Base-by-base conservation (phyloP, 2,113 vertebrate species). In the Protobothrops mucrosquamatus region DNA sequence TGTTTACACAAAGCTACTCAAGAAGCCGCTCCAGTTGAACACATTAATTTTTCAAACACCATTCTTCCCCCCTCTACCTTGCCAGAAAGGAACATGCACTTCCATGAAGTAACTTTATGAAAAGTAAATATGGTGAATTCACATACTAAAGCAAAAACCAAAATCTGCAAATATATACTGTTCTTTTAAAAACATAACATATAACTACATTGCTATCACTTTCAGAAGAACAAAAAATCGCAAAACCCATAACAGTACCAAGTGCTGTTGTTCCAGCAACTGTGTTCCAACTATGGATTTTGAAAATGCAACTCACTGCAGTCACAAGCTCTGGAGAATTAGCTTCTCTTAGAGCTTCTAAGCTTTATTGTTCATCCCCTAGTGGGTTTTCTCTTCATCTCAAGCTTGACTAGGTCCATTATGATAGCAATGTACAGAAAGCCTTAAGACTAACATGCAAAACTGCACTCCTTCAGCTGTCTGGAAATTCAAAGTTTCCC, bases 31-130 rank as follows among this genome's bases (percentile, higher is more conserved):
- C 52, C 46, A 88, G 29, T 12, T 87, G 56, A 88, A 94, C 94
- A 94, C 87, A 61, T 95, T 91, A 96, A 61, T 94, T 85, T 93
- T 96, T 94, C 85, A 94, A 93, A 95, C 94, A 88, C 24, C 54
- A 88, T 39, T 34, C n/a, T 34, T 15, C 64, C 64, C 29, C 29
- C 4, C 29, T 15, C 61, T 12, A n/a, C 12, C 64, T n/a, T 34
- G 29, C 34, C 34, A 14, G n/a, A 94, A 88, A 89, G 90, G 92
- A 92, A 20, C 85, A 92, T 94, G 91, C 88, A 54, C 56, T 89
- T 92, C 93, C 48, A 46, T n/a, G 85, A 54, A 90, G 94, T 93
- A 96, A 91, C 55, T 95, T 97, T 94, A 93, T 96, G 95, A 97
- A 96, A 89, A 55, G 95, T 91, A 97, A 94, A 87, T 92, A 90